Evolutionary conservation across 2,797 vertebrate species (phyloP).

Genomic region (Siniperca undulata): DNA sequence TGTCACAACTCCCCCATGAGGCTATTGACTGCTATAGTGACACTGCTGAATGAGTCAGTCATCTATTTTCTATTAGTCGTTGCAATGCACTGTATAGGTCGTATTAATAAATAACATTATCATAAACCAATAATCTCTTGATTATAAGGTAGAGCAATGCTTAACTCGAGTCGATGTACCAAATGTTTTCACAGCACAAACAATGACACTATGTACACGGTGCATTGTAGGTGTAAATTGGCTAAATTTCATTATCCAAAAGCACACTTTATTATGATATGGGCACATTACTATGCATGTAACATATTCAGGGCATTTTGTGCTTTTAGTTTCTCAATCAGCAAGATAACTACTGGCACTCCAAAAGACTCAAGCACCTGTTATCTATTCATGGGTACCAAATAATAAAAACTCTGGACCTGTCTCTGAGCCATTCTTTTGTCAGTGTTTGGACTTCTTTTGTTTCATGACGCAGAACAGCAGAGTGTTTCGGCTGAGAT

Average conservation of each 20-base stretch:
- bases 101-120: constrained; percentile 62
- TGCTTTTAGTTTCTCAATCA: constrained; percentile 83
- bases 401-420: constrained; percentile 84
- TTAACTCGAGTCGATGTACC: constrained; percentile 74
- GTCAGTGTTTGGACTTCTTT: constrained; percentile 27
- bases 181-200: constrained; percentile 78
- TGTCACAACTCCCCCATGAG: constrained; percentile 70
- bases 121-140: constrained; percentile 77
- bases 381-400: constrained; percentile 81
- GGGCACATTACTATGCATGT: constrained; percentile 88
- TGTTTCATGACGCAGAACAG: too few relatives aligned
- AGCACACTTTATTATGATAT: constrained; percentile 83
- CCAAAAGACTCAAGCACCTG: constrained; percentile 80
- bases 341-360: constrained; percentile 80
- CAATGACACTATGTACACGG: constrained; percentile 68
- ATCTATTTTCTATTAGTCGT: constrained; percentile 64
- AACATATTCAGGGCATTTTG: constrained; percentile 84
- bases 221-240: constrained; percentile 74
- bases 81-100: constrained; percentile 80
- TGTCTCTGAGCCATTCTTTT: constrained; percentile 54
- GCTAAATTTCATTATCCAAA: constrained; percentile 74
- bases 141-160: constrained; percentile 75
- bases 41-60: constrained; percentile 57
- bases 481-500: neutral
- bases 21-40: constrained; percentile 62